phyloP scores from a whole-genome alignment of 1,140 invertebrate genomes.

The Drosophila simulans region DNA sequence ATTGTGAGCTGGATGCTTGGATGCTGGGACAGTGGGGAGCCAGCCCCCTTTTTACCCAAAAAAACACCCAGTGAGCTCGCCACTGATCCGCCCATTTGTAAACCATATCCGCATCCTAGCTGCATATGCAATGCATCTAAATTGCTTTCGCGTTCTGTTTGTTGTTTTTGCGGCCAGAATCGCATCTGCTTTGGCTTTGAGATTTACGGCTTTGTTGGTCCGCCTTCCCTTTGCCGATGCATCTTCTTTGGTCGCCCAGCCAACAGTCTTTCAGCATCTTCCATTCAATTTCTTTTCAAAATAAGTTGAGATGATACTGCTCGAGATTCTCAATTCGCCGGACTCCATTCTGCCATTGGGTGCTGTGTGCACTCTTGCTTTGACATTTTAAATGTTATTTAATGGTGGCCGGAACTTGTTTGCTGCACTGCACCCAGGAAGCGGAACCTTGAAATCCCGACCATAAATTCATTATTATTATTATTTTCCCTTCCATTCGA shows the following conservation, averaged over 20 bases:
- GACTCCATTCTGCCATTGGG: not conserved
- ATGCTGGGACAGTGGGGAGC: not conserved
- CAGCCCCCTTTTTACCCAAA: not conserved
- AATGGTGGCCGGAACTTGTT: constrained; percentile 49
- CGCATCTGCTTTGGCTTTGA: constrained; percentile 61
- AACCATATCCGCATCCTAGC: constrained; percentile 35
- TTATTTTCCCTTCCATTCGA: constrained; percentile 31
- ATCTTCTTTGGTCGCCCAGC: constrained; percentile 12
- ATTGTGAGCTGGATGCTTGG: constrained; percentile 18
- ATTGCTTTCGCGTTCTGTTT: constrained; percentile 75
- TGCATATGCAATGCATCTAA: constrained; percentile 65
- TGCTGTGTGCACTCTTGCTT: constrained; percentile 31
- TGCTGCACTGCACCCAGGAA: not conserved
- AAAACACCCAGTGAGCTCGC: not conserved
- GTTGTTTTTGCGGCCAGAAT: constrained; percentile 60
- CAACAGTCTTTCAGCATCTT: constrained; percentile 22
- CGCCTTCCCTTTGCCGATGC: constrained; percentile 17
- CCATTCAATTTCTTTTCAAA: constrained; percentile 74
- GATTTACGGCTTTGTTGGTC: constrained; percentile 75
- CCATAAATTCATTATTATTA: constrained; percentile 50
- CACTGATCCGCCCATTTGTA: not conserved
- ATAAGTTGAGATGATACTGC: constrained; percentile 40
- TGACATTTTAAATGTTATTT: constrained; percentile 80
- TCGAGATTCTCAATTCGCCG: not conserved
- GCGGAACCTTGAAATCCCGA: not conserved